Percentiles rank a stretch among this genome's conserved stretches.
These are phyloP conservation scores for Papilio machaon DNA, from an alignment of 1,140 invertebrate genomes.

Conservation along the genomic window DNA sequence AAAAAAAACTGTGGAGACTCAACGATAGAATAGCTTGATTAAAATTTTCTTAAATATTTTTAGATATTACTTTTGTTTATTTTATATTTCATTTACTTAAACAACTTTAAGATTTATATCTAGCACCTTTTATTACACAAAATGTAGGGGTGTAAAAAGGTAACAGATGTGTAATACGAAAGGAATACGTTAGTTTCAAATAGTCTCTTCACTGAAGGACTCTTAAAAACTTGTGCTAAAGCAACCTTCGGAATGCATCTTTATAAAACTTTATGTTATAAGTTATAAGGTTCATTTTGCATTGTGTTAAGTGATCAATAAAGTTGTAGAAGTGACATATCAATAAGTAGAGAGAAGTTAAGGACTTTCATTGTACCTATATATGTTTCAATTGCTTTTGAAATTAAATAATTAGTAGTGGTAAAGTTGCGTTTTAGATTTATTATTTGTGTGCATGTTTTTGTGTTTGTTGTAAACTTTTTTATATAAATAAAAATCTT, in stretches of 20 bases:
- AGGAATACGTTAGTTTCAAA: conserved; percentile 36
- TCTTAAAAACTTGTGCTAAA: conserved; percentile 10
- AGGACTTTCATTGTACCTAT: conserved; percentile 35
- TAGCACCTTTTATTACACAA: not conserved
- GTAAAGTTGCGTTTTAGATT: not conserved
- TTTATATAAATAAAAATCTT: not conserved
- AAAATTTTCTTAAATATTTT: no score
- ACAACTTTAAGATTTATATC: no score
- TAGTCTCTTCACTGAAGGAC: conserved; percentile 25
- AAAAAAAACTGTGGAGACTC: no score
- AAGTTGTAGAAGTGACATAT: conserved; percentile 21
- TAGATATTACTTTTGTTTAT: no score
- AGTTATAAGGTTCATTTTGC: not conserved
- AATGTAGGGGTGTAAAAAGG: conserved; percentile 12
- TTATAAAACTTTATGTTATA: not conserved
- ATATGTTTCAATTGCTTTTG: conserved; percentile 34
- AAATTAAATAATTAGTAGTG: conserved; percentile 35
- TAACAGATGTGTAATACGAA: conserved; percentile 37
- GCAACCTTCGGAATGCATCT: not conserved
- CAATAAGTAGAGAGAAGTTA: conserved; percentile 32
- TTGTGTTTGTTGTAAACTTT: not conserved
- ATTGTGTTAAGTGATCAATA: not conserved
- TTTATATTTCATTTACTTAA: no score
- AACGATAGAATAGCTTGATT: no score
- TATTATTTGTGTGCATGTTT: not conserved